Conservation (phyloP, 2,888 invertebrate species). For the Nomada ruficornis region DNA sequence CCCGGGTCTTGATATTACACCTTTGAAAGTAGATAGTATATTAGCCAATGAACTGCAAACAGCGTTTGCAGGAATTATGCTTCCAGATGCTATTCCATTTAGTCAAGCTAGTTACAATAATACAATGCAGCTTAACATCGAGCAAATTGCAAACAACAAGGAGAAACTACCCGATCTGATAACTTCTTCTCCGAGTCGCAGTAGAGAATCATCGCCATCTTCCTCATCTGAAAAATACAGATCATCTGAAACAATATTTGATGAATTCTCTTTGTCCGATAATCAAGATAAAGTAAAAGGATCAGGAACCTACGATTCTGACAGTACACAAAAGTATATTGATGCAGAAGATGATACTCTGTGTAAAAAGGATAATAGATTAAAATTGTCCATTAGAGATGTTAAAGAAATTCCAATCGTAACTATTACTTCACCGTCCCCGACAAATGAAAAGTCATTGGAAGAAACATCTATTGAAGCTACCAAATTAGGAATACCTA, state of each 20-base stretch:
- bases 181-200: constrained; percentile 75
- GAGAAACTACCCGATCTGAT: constrained; percentile 78
- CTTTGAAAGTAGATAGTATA: constrained; percentile 24
- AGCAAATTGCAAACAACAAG: constrained; percentile 44
- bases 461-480: constrained; percentile 61
- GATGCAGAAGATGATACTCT: not conserved
- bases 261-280: constrained; percentile 40
- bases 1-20: not conserved
- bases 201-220: constrained; percentile 65
- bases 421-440: constrained; percentile 77
- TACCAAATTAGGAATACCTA: constrained; percentile 67
- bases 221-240: constrained; percentile 68
- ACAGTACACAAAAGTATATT: not conserved
- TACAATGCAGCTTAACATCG: constrained; percentile 37
- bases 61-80: constrained; percentile 61
- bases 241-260: constrained; percentile 65
- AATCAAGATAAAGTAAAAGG: constrained; percentile 6
- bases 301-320: constrained; percentile 8
- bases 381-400: constrained; percentile 34
- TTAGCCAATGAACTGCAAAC: constrained; percentile 43
- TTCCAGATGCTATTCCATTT: constrained; percentile 68
- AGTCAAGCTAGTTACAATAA: constrained; percentile 46
- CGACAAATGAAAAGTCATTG: constrained; percentile 71
- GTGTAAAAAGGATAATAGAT: not conserved
- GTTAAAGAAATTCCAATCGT: constrained; percentile 61